Evolutionary conservation across 2,113 vertebrate genomes (phyloP).

Genomic region (Seriola dumerili): DNA sequence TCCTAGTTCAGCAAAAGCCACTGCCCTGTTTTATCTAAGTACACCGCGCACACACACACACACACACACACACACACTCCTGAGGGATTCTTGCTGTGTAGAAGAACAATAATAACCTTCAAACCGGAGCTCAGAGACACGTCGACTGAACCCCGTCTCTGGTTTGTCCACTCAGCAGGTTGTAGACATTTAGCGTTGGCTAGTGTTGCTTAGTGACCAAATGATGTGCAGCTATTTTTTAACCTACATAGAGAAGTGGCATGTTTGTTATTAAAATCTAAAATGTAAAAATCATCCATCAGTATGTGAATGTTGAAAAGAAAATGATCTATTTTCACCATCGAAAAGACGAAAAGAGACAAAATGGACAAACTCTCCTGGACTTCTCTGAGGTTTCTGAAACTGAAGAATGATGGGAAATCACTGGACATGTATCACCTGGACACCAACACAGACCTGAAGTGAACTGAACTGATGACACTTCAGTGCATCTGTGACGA

Average conservation of each 20-base stretch:
- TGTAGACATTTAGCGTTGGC: slow-evolving; percentile 9
- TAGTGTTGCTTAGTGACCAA: slow-evolving; percentile 66
- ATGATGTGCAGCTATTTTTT: slow-evolving; percentile 74
- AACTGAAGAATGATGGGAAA: slow-evolving; percentile 36
- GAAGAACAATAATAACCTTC: background rate
- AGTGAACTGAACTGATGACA: background rate
- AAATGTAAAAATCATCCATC: slow-evolving; percentile 7
- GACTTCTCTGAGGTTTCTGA: background rate
- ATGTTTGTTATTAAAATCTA: slow-evolving; percentile 55
- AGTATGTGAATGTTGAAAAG: slow-evolving; percentile 3
- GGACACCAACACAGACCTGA: background rate
- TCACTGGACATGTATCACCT: too few species aligned
- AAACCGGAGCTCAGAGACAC: background rate
- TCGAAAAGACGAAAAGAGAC: background rate
- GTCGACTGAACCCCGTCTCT: background rate
- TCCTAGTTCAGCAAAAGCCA: slow-evolving; percentile 41
- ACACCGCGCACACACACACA: slow-evolving; percentile 6
- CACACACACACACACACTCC: slow-evolving; percentile 28
- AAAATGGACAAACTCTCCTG: background rate
- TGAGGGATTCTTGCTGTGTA: background rate
- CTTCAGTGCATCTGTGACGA: background rate
- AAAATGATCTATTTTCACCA: background rate
- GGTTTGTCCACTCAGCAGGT: slow-evolving; percentile 23
- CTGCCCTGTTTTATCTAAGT: slow-evolving; percentile 46
- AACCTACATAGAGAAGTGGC: slow-evolving; percentile 33